phyloP scores from a whole-genome alignment of 2,113 vertebrate genomes.

The Atractosteus spatula region DNA sequence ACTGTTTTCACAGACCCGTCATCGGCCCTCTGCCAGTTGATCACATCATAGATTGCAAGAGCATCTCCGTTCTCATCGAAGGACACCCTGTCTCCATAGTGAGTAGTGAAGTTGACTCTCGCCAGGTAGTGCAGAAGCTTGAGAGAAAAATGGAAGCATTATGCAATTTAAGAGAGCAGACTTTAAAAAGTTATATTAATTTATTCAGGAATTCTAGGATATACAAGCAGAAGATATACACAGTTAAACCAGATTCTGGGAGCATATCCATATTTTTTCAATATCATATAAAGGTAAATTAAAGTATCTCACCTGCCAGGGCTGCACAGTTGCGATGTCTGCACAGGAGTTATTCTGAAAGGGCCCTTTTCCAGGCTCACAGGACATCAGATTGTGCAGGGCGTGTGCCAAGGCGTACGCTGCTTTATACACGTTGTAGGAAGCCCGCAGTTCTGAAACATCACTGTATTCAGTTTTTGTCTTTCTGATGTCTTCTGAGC shows the following conservation, averaged over 20 bases:
- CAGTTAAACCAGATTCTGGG: neutral
- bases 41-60: conserved; percentile 62
- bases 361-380: conserved; percentile 53
- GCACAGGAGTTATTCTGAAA: conserved; percentile 52
- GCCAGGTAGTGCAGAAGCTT: conserved; percentile 57
- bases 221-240: no score
- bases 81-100: conserved; percentile 56
- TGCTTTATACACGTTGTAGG: conserved; percentile 66
- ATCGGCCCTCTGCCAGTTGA: conserved; percentile 57
- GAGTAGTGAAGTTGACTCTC: conserved; percentile 55
- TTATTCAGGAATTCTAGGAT: no score
- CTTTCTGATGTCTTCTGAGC: conserved; percentile 47
- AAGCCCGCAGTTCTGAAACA: conserved; percentile 36
- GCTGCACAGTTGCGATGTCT: conserved; percentile 45
- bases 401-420: conserved; percentile 63
- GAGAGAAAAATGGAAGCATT: neutral
- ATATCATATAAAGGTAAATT: neutral
- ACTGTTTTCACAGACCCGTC: conserved; percentile 40
- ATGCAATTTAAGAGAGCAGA: neutral
- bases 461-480: conserved; percentile 37
- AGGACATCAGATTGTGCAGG: conserved; percentile 48
- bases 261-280: neutral
- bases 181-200: neutral
- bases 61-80: conserved; percentile 65
- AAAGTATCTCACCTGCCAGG: conserved; percentile 55